Conservation (phyloP, 2,797 vertebrate genomes). For the Novumbra hubbsi region DNA sequence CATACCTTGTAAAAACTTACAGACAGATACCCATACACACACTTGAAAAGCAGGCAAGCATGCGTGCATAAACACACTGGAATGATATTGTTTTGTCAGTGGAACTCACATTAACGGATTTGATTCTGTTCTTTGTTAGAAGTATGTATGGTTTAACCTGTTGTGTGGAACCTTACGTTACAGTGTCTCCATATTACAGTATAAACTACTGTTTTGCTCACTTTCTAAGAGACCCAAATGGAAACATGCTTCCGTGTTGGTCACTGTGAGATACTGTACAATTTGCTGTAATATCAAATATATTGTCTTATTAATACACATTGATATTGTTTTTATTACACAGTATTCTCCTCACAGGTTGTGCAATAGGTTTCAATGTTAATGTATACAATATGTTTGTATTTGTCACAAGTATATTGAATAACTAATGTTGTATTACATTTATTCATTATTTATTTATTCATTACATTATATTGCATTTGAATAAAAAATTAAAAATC, state of each 20-base stretch:
- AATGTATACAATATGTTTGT: not conserved
- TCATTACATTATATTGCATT: too few relatives aligned
- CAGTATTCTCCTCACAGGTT: not conserved
- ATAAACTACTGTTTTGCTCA: not conserved
- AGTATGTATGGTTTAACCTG: not conserved
- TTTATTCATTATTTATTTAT: too few relatives aligned
- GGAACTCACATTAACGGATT: too few relatives aligned
- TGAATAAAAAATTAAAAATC: not conserved
- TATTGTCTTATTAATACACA: not conserved
- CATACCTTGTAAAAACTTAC: not conserved
- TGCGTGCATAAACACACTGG: too few relatives aligned
- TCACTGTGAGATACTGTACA: not conserved
- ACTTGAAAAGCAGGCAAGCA: too few relatives aligned
- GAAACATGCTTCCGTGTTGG: not conserved
- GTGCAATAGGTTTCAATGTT: not conserved
- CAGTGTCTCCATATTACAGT: not conserved
- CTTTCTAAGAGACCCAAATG: not conserved
- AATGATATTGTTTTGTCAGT: too few relatives aligned
- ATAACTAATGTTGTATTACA: slow-evolving; percentile 12
- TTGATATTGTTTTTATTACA: not conserved
- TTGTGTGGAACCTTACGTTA: not conserved
- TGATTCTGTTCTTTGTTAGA: not conserved
- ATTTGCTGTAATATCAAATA: not conserved
- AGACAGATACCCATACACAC: not conserved
- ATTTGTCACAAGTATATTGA: not conserved